A percentile compares a stretch with the other conserved stretches of the same genome.
Evolutionary conservation across 2,113 vertebrate genomes (phyloP).

Genomic region (cattle (Bos taurus)): ARS-UCD2.0 NC_037333.1:100613501-100614000

Average conservation of each 20-base stretch:
- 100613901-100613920: not conserved
- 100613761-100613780: not conserved
- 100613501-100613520: not conserved
- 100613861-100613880: not conserved
- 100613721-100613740: not conserved
- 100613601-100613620: not conserved
- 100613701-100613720: not conserved
- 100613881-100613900: not conserved
- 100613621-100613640: not conserved
- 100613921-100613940: not conserved
- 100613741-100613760: not conserved
- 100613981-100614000: not conserved
- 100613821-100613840: not conserved
- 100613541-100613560: not conserved
- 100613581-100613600: not conserved
- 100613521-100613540: not conserved
- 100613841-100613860: not conserved
- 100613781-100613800: not conserved
- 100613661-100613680: not conserved
- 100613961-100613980: not conserved
- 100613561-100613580: not conserved
- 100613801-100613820: not conserved
- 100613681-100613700: not conserved
- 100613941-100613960: not conserved
- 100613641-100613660: not conserved